Evolutionary conservation across 2,797 vertebrate genomes (phyloP).

Genomic region (Caiman crocodilus): DNA sequence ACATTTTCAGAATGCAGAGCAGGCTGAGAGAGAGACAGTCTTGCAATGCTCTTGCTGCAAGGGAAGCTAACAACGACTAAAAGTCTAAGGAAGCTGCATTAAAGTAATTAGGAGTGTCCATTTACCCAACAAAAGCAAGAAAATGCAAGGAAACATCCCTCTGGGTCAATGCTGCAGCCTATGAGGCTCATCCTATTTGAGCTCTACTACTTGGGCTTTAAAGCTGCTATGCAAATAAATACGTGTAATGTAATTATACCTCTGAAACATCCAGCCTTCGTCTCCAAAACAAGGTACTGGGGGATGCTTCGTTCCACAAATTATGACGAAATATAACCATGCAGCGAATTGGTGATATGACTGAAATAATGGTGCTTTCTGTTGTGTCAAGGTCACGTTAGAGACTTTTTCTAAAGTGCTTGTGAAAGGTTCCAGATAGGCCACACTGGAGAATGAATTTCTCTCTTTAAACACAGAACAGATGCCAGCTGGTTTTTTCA

Average conservation of each 20-base stretch:
- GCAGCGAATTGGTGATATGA: not conserved
- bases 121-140: not conserved
- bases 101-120: rapidly evolving
- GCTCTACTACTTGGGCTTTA: not conserved
- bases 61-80: not conserved
- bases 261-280: not conserved
- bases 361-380: not conserved
- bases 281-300: not conserved
- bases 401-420: not conserved
- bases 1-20: not conserved
- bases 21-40: not conserved
- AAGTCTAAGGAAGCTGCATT: rapidly evolving
- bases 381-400: not conserved
- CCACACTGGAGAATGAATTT: not conserved
- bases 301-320: not conserved
- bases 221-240: not conserved
- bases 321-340: not conserved
- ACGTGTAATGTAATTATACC: rapidly evolving
- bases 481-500: not conserved
- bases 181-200: not conserved
- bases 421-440: not conserved
- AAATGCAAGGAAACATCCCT: not conserved
- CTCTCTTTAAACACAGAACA: not conserved
- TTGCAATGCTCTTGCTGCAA: constrained; percentile 4
- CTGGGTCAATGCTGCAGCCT: not conserved